These are phyloP conservation scores for Amblyopsis rosae DNA, from an alignment of 2,113 vertebrate species.

Conservation along the genomic window DNA sequence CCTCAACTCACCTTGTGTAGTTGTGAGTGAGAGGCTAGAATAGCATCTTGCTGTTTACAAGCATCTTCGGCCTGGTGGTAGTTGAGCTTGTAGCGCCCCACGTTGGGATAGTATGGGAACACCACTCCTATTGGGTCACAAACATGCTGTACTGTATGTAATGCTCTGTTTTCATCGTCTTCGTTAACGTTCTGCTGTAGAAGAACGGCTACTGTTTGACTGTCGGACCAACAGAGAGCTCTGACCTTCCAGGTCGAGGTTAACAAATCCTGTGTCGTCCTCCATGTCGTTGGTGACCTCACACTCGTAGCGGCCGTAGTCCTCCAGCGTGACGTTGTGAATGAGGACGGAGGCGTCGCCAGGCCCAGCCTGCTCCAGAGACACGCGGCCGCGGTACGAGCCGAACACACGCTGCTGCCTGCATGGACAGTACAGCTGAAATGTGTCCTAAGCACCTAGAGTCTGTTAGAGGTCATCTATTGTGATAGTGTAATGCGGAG, in stretches of 20 bases:
- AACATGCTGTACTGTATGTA: background rate
- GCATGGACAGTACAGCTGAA: slow-evolving; percentile 39
- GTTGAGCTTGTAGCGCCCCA: slow-evolving; percentile 90
- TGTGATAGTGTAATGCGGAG: no score
- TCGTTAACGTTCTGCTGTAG: background rate
- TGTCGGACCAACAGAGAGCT: background rate
- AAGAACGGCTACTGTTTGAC: background rate
- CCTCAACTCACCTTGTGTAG: slow-evolving; percentile 76
- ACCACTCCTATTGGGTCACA: slow-evolving; percentile 82
- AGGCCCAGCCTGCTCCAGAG: slow-evolving; percentile 79
- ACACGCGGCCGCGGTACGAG: slow-evolving; percentile 83
- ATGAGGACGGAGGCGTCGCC: slow-evolving; percentile 91
- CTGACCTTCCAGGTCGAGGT: slow-evolving; percentile 92
- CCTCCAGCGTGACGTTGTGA: slow-evolving; percentile 91
- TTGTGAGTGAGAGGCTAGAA: slow-evolving; percentile 90
- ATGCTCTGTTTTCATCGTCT: background rate
- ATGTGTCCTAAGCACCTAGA: no score
- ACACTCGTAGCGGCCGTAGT: slow-evolving; percentile 94
- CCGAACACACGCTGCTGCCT: slow-evolving; percentile 83
- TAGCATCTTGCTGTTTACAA: slow-evolving; percentile 88
- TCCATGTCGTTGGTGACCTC: slow-evolving; percentile 95
- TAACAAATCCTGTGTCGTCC: slow-evolving; percentile 91
- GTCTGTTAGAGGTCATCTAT: no score
- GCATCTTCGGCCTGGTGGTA: slow-evolving; percentile 85
- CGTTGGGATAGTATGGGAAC: slow-evolving; percentile 89